Conservation (phyloP, 2,888 invertebrate species). For the Drosophila pegasa region DNA sequence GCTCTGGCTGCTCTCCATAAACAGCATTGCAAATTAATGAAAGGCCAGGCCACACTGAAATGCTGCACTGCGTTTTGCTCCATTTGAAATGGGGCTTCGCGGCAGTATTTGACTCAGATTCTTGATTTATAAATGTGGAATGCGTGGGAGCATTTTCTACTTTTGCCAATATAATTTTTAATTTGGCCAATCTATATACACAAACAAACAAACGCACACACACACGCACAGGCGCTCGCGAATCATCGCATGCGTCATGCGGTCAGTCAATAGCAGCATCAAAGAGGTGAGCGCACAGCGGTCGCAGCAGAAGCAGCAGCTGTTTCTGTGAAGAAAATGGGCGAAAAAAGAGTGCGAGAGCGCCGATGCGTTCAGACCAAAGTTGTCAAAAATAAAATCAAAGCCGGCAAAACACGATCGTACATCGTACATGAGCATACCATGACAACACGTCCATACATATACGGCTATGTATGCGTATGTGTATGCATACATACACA, state of each 20-base stretch:
- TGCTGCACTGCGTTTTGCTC: slow-evolving; percentile 36
- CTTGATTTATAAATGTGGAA: slow-evolving; percentile 59
- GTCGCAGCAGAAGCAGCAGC: slow-evolving; percentile 46
- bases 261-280: slow-evolving; percentile 61
- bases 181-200: slow-evolving; percentile 44
- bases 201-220: slow-evolving; percentile 17
- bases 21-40: slow-evolving; percentile 65
- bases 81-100: slow-evolving; percentile 40
- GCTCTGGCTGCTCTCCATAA: slow-evolving; percentile 64
- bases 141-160: slow-evolving; percentile 71
- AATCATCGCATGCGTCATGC: slow-evolving; percentile 68
- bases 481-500: too few relatives aligned
- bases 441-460: slow-evolving; percentile 8
- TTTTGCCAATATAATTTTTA: slow-evolving; percentile 55
- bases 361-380: slow-evolving; percentile 41
- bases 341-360: slow-evolving; percentile 12
- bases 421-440: slow-evolving; percentile 21
- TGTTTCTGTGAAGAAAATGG: slow-evolving; percentile 38
- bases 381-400: slow-evolving; percentile 69
- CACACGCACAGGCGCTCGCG: slow-evolving; percentile 34
- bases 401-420: slow-evolving; percentile 68
- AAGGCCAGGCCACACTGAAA: slow-evolving; percentile 48
- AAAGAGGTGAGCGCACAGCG: slow-evolving; percentile 36
- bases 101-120: slow-evolving; percentile 44
- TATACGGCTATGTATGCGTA: slow-evolving; percentile 16